Base-by-base conservation (phyloP, 2,797 vertebrate species). In the Macroramphosus scolopax region DNA sequence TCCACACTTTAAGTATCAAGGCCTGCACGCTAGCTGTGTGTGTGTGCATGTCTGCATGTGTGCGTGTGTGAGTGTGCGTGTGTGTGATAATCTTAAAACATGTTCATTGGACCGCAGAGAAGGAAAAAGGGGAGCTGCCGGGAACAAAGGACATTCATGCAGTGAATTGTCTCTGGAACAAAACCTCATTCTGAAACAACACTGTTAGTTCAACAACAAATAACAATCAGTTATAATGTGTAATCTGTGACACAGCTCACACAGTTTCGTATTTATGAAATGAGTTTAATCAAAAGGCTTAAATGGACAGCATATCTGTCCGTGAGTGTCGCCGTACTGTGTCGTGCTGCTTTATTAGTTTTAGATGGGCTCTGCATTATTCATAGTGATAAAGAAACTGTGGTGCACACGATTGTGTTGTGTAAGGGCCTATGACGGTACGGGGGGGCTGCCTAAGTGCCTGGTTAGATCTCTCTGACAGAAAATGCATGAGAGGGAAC, bases 331-430 rank as follows among this genome's bases (percentile, higher is more conserved):
- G 13, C 60, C 24, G 55, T 31, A 7, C 37, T 29, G 35, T 20
- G 63, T n/a, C 5, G 4, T 10, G 36, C 24, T 44, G 54, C 17
- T 43, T 77, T 71, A 72, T 80, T 77, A 74, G 80, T 61, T 57
- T 78, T 69, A 71, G 51, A 66, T 59, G 51, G 52, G 20, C 5
- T 5, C 45, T 85, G 68, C 67, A 82, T 84, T 80, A 83, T 81
- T 87, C 51, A 82, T 43, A 26, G 66, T 57, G 54, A 68, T 71
- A 36, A 67, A 77, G 57, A 71, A 51, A 57, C 44, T 31, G 60
- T 38, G 51, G 20, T 43, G 67, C 13, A 9, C 32, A 63, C 28
- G 44, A 46, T 31, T 43, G 63, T 67, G 58, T 43, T 54, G 55
- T 32, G 43, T 49, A 51, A 22, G 53, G 52, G 56, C 68, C 72